Evolutionary conservation across 2,113 vertebrate genomes (phyloP), one percentile per base, ranked within the genome.

Genomic region (Oceanites oceanicus): DNA sequence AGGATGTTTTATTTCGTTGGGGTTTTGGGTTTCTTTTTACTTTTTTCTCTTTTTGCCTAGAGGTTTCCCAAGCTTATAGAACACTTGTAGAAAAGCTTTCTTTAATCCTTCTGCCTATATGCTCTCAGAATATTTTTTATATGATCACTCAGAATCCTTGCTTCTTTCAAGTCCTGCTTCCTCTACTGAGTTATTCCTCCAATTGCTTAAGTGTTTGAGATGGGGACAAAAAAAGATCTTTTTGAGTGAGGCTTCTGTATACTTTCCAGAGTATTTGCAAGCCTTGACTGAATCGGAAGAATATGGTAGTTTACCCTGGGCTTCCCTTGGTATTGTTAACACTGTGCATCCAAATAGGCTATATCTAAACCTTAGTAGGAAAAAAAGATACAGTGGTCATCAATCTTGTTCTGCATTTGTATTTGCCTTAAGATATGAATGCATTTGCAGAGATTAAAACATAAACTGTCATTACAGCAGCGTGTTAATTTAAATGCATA

Each of bases 401-500:
- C 22, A n/a, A 0, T 88, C n/a, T 63, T 67, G 5, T 42, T 80
- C 40, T 88, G 53, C 20, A 10, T 73, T 92, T 86, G 14, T 88
- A 36, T 86, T 94, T 95, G 32, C 53, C 27, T 70, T 53, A 53
- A 79, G 55, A n/a, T 61, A 73, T 0, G 7, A 85, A 65, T n/a
- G 0, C 45, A 36, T 84, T 77, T 92, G 45, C 42, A 80, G 74
- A 90, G 40, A 42, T 66, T 65, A 50, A 79, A 93, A 58, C 7
- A 26, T 22, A 44, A 90, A 42, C n/a, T 94, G 45, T 86, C 40
- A 38, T 82, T 90, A 86, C 21, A 90, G 59, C 49, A 68, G 6
- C 10, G 11, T 88, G 62, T 90, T 73, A 68, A 76, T 86, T 93
- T 81, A 79, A 75, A 88, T 79, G 56, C 19, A 23, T 84, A 29